Evolutionary conservation across 2,888 invertebrate species (phyloP).

Genomic region (Ecdyonurus torrentis): DNA sequence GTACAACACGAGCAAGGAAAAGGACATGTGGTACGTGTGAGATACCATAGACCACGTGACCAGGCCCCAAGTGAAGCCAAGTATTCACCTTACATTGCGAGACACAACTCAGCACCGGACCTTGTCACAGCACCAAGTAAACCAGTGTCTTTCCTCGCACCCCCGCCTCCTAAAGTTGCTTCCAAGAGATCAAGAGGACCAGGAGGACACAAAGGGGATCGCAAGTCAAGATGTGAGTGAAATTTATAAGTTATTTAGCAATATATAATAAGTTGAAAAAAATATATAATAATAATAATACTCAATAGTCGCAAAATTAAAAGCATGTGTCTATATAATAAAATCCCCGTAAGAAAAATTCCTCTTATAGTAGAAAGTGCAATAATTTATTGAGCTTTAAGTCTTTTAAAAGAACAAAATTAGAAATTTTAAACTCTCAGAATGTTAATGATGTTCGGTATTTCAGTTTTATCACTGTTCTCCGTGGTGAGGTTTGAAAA

Average conservation of each 20-base stretch:
- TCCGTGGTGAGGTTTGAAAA: constrained; percentile 63
- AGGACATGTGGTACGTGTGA: neutral
- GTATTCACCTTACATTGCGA: neutral
- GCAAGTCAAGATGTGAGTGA: neutral
- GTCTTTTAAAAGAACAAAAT: too few species aligned
- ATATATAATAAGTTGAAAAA: too few species aligned
- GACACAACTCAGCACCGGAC: neutral
- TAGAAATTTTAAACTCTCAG: too few species aligned
- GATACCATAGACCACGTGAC: neutral
- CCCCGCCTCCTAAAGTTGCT: neutral
- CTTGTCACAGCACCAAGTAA: neutral
- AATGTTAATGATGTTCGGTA: too few species aligned
- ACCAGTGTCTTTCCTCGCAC: neutral
- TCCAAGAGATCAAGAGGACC: neutral
- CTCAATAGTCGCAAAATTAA: too few species aligned
- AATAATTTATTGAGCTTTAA: too few species aligned
- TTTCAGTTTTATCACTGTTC: constrained; percentile 59
- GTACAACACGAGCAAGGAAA: too few species aligned
- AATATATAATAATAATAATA: too few species aligned
- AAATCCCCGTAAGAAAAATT: too few species aligned
- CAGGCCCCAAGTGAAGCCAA: neutral
- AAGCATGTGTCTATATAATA: too few species aligned
- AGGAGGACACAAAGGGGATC: neutral
- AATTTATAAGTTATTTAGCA: too few species aligned
- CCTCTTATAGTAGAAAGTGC: too few species aligned